phyloP scores from a whole-genome alignment of 2,888 invertebrate genomes.

The Ophion ellenae region DNA sequence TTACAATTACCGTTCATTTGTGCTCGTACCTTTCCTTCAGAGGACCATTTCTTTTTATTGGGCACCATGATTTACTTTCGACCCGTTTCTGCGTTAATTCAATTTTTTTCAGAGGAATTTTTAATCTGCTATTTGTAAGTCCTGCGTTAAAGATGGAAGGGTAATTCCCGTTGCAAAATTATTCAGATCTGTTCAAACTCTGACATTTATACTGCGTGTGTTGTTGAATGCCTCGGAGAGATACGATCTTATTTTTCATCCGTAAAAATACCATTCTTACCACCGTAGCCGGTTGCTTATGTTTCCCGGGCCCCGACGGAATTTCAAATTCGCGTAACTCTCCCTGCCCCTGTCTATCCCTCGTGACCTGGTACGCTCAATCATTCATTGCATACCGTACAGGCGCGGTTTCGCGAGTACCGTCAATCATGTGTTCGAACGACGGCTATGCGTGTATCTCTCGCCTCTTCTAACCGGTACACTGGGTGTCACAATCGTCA shows the following conservation, averaged over 20 bases:
- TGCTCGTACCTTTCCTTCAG: neutral
- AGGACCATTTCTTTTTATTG: neutral
- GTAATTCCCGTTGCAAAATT: neutral
- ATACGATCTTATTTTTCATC: slow-evolving; percentile 10
- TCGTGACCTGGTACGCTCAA: slow-evolving; percentile 65
- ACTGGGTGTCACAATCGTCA: neutral
- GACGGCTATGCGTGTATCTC: slow-evolving; percentile 53
- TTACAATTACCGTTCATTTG: neutral
- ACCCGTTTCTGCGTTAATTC: neutral
- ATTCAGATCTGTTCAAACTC: neutral
- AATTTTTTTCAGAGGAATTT: neutral
- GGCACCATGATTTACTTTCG: neutral
- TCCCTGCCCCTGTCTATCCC: slow-evolving; percentile 46
- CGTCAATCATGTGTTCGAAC: slow-evolving; percentile 72
- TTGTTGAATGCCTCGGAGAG: slow-evolving; percentile 1
- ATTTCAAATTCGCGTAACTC: slow-evolving; percentile 72
- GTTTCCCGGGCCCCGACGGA: slow-evolving; percentile 58
- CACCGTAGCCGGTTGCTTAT: slow-evolving; percentile 27
- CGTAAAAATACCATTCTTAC: slow-evolving; percentile 29
- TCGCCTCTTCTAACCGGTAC: slow-evolving; percentile 34
- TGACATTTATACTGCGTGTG: neutral
- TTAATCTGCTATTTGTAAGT: too few species aligned
- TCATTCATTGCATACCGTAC: slow-evolving; percentile 69
- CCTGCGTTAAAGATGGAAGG: neutral
- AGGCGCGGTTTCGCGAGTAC: slow-evolving; percentile 62